Base-by-base conservation (phyloP, 2,113 vertebrate species). In the Neolamprologus toae region DNA sequence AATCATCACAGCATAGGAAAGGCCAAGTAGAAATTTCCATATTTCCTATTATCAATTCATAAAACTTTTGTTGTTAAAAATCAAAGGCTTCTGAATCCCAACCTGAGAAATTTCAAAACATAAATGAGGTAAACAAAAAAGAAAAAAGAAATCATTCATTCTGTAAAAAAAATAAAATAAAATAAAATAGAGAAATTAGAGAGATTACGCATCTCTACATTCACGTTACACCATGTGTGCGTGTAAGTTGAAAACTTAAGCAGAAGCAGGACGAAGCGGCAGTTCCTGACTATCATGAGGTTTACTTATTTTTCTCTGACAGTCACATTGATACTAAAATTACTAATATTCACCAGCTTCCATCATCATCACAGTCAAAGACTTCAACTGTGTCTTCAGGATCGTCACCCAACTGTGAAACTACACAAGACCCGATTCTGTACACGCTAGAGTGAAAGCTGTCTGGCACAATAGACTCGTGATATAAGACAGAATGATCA, bases 131-230 rank as follows among this genome's bases (percentile, higher is more conserved):
- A 78, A 88, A 89, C 26, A 87, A 80, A 84, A 83, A 91, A 88
- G 33, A 83, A 85, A 92, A 49, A 21, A 13, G 31, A 71, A 12
- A 83, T 26, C 16, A 76, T 5, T 49, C 21, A 54, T 89, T 82
- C 76, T 80, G 6, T 54, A 88, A 71, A 66, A 71, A 5, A 37
- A 7, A 7, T 14, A 7, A 47, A 45, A 45, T 2, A 80, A 90
- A 89, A 88, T 57, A 42, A 42, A 21, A 23, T 63, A 9, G 12
- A 45, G 9, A 76, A 90, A 83, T 85, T 53, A 80, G 89, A 80
- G 88, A 95, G 91, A 93, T 92, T 89, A 92, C 76, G 54, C 79
- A 95, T 92, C 89, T 94, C 91, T 92, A 92, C 90, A 53, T 89
- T 87, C 89, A 93, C 88, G 84, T 91, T 88, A 61, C 86, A 92